phyloP scores from a whole-genome alignment of 2,113 vertebrate species.

The Laterallus jamaicensis region DNA sequence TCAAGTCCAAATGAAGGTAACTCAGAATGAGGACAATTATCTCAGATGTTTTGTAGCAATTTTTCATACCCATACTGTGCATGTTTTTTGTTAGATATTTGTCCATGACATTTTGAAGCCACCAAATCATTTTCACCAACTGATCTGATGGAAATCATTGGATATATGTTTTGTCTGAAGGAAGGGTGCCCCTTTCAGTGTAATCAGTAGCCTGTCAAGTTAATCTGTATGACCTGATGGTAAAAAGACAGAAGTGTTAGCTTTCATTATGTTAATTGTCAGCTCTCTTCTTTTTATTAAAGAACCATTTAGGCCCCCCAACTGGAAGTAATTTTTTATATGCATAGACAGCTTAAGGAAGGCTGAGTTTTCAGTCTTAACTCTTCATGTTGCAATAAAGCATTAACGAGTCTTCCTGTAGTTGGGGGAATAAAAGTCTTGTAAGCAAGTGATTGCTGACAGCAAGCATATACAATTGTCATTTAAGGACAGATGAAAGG shows the following conservation, averaged over 20 bases:
- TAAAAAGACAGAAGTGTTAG: neutral
- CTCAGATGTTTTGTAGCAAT: neutral
- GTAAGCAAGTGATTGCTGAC: conserved; percentile 9
- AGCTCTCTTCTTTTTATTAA: neutral
- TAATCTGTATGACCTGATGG: neutral
- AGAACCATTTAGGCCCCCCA: neutral
- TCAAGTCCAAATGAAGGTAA: neutral
- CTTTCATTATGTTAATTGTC: neutral
- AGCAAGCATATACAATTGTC: conserved; percentile 1
- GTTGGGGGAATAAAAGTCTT: conserved; percentile 20
- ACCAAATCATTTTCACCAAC: neutral
- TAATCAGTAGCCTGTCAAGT: neutral
- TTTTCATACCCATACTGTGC: neutral
- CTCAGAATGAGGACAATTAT: neutral
- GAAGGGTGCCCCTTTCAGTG: neutral
- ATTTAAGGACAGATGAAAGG: neutral
- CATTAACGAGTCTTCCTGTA: neutral
- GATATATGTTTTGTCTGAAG: neutral
- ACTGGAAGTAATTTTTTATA: neutral
- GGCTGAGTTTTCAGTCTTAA: neutral
- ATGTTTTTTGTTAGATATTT: neutral
- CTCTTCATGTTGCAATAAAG: neutral
- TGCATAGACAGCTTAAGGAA: neutral
- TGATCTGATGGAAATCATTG: neutral
- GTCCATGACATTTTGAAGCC: neutral